Percentiles rank a stretch among this genome's conserved stretches.
Evolutionary conservation across 2,797 vertebrate species (phyloP).

Genomic region (Eupleurogrammus muticus): DNA sequence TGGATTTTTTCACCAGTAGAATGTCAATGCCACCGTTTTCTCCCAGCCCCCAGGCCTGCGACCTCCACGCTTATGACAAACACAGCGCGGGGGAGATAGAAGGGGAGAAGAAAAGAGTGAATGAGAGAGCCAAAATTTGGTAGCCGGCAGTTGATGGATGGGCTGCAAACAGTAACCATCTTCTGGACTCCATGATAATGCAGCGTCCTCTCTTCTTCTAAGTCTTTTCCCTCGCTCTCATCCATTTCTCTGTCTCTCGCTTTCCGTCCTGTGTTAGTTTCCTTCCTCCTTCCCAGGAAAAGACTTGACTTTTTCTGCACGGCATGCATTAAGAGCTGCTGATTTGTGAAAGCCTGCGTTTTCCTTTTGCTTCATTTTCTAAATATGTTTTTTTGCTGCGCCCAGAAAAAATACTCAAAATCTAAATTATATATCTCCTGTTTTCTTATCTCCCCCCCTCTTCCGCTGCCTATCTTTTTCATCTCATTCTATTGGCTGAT

Average conservation of each 20-base stretch:
- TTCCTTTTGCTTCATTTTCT: constrained; percentile 30
- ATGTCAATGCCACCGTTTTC: constrained; percentile 61
- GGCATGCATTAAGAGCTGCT: constrained; percentile 31
- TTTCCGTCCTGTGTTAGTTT: constrained; percentile 42
- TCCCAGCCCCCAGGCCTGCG: constrained; percentile 41
- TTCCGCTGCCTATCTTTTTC: constrained; percentile 32
- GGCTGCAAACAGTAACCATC: constrained; percentile 61
- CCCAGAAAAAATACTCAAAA: constrained; percentile 49
- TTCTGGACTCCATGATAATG: constrained; percentile 73
- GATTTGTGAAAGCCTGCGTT: constrained; percentile 51
- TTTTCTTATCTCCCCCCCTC: constrained; percentile 7
- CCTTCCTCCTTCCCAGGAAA: constrained; percentile 21
- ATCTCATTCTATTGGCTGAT: constrained; percentile 68
- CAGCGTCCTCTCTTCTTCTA: constrained; percentile 32
- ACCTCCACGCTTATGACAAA: constrained; percentile 54
- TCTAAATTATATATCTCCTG: constrained; percentile 63
- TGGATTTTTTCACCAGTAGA: constrained; percentile 60
- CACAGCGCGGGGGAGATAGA: constrained; percentile 25
- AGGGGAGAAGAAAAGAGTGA: constrained; percentile 39
- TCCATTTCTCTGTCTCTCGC: constrained; percentile 44
- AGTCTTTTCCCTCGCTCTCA: constrained; percentile 38
- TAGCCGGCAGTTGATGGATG: constrained; percentile 71
- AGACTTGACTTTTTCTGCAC: constrained; percentile 24
- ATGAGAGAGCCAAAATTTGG: constrained; percentile 56
- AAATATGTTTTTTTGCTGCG: constrained; percentile 45